Base-by-base conservation (phyloP, 1,140 invertebrate genomes). In the Pemphigus obesinymphae region DNA sequence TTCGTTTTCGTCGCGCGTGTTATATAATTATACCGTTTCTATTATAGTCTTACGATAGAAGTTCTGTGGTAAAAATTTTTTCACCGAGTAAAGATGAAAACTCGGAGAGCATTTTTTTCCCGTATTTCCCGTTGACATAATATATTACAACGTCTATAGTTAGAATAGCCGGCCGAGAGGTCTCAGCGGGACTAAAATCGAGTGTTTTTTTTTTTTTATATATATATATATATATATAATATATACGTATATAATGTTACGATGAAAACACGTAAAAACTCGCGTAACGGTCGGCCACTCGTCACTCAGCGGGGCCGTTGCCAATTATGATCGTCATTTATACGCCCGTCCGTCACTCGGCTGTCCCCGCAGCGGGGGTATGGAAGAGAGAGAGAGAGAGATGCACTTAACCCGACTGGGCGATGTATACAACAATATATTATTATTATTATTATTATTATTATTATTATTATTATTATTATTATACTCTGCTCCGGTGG, bases 301-400 rank as follows among this genome's bases (percentile, higher is more conserved):
- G 76, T 80, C 76, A 80, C 76, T 45, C 76, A 63, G 76, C 76
- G 55, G 76, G 76, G 23, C 31, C 34, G 8, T 76, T 76, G 34
- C 34, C 53, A 58, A 45, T 63, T 45, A 63, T 63, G 23, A 20
- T 75, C n/a, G 31, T 34, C 34, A 40, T 61, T 31, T 61, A 58
- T 55, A 53, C 48, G 48, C 8, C 31, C 68, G 68, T 48, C 68
- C 68, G 68, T 72, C 66, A 70, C 37, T 31, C n/a, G n/a, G 66
- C 37, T 70, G 66, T 43, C 68, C 34, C 23, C 68, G 68, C 17
- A 13, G 68, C 13, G n/a, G 40, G 11, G 34, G n/a, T n/a, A n/a
- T n/a, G n/a, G n/a, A n/a, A n/a, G n/a, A n/a, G n/a, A n/a, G n/a
- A n/a, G n/a, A 68, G 34, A 68, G 63, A 68, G 63, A 31, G 20